Percentiles rank a stretch among this genome's conserved stretches.
Evolutionary conservation across 2,888 invertebrate genomes (phyloP).

Genomic region (Acleris sparsana): DNA sequence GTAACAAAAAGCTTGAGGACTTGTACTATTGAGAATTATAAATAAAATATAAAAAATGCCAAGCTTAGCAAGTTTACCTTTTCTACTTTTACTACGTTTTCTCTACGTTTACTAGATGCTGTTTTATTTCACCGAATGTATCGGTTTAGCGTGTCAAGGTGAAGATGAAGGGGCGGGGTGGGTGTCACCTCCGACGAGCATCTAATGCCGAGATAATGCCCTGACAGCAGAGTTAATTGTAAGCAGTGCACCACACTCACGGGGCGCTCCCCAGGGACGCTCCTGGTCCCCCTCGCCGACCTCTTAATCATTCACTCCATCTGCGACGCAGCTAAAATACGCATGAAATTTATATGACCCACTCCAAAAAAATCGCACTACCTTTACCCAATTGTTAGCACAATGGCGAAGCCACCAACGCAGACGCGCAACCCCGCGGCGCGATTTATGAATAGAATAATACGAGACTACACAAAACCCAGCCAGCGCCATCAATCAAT

Average conservation of each 20-base stretch:
- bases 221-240: constrained; percentile 78
- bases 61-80: too few species aligned
- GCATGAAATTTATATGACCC: constrained; percentile 79
- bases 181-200: constrained; percentile 40
- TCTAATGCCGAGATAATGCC: constrained; percentile 74
- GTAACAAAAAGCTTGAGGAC: too few species aligned
- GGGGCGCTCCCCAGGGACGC: constrained; percentile 62
- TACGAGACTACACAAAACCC: constrained; percentile 72
- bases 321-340: constrained; percentile 64
- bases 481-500: constrained; percentile 79
- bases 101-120: neutral
- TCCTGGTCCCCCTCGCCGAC: constrained; percentile 51
- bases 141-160: constrained; percentile 12
- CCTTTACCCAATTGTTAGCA: constrained; percentile 68
- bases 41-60: too few species aligned
- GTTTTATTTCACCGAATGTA: neutral
- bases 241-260: constrained; percentile 73
- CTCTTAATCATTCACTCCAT: constrained; percentile 79
- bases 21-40: too few species aligned
- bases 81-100: too few species aligned
- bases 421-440: constrained; percentile 71
- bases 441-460: constrained; percentile 79
- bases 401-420: constrained; percentile 80
- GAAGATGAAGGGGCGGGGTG: constrained; percentile 11
- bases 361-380: constrained; percentile 64